Percentiles rank a stretch among this genome's conserved stretches.
These are phyloP conservation scores for Zaprionus inermis DNA, from an alignment of 1,140 invertebrate species.

Conservation along the genomic window DNA sequence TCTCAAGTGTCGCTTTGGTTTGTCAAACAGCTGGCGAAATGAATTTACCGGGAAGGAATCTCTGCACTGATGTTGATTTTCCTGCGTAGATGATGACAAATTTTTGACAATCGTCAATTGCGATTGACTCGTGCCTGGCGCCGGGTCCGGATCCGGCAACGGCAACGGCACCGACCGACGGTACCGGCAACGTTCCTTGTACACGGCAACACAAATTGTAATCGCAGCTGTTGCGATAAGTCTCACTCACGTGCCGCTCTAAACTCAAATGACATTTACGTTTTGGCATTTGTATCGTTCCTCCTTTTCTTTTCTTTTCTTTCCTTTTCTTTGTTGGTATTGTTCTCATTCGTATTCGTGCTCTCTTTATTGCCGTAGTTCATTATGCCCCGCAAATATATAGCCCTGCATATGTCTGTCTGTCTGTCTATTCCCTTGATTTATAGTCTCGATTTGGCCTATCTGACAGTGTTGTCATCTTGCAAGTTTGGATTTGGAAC, in stretches of 20 bases:
- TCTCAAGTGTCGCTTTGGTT: constrained; percentile 43
- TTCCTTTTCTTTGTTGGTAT: constrained; percentile 24
- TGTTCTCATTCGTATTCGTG: constrained; percentile 8
- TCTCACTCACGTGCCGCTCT: constrained; percentile 65
- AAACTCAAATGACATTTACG: constrained; percentile 65
- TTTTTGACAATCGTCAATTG: constrained; percentile 80
- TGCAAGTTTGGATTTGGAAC: not conserved
- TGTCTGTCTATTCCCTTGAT: not conserved
- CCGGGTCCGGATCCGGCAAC: not conserved
- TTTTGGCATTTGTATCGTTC: constrained; percentile 69
- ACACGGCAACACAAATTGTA: constrained; percentile 22
- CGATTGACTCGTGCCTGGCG: constrained; percentile 16
- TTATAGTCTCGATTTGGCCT: not conserved
- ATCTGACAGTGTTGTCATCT: not conserved
- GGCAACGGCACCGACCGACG: not conserved
- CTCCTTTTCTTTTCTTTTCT: constrained; percentile 36
- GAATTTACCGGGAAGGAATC: constrained; percentile 33
- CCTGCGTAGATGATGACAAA: constrained; percentile 55
- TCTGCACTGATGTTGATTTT: constrained; percentile 54
- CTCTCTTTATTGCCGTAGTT: not conserved
- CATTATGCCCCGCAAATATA: constrained; percentile 8
- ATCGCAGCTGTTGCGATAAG: constrained; percentile 63
- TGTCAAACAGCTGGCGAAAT: constrained; percentile 28
- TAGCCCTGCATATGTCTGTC: not conserved
- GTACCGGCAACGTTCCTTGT: not conserved